Percentiles rank a stretch among this genome's conserved stretches.
Conservation (phyloP, 1,140 invertebrate genomes). For the Luehdorfia chinensis region DNA sequence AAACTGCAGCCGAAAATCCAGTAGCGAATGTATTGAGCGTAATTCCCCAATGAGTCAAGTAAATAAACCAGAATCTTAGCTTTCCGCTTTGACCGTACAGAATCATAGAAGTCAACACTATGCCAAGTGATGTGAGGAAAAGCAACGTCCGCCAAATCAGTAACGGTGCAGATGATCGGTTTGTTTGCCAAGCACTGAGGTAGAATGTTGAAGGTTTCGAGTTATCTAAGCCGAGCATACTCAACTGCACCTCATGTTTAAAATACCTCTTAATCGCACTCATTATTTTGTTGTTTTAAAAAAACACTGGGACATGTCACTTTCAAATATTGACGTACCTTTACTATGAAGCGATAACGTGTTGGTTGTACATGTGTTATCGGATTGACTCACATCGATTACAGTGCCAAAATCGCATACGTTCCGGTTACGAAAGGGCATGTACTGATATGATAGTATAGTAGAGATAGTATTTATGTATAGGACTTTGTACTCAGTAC, state of each 20-base stretch:
- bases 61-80: constrained; percentile 57
- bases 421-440: constrained; percentile 10
- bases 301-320: constrained; percentile 18
- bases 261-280: constrained; percentile 52
- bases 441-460: constrained; percentile 3
- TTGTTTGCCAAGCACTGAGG: constrained; percentile 57
- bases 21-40: constrained; percentile 39
- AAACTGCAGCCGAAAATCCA: constrained; percentile 48
- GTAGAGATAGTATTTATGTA: not conserved
- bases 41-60: constrained; percentile 65
- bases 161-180: constrained; percentile 48
- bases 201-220: constrained; percentile 49
- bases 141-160: constrained; percentile 49
- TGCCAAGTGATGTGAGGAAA: constrained; percentile 47
- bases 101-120: constrained; percentile 46
- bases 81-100: constrained; percentile 40
- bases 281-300: constrained; percentile 38
- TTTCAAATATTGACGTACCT: constrained; percentile 25
- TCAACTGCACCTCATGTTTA: constrained; percentile 39
- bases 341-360: constrained; percentile 35
- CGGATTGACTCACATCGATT: constrained; percentile 27
- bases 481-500: not conserved
- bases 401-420: constrained; percentile 27
- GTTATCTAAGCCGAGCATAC: constrained; percentile 49
- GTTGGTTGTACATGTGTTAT: constrained; percentile 18